Evolutionary conservation across 2,113 vertebrate species (phyloP), one percentile per base, ranked within the genome.

Genomic region (Macaca fascicularis): DNA sequence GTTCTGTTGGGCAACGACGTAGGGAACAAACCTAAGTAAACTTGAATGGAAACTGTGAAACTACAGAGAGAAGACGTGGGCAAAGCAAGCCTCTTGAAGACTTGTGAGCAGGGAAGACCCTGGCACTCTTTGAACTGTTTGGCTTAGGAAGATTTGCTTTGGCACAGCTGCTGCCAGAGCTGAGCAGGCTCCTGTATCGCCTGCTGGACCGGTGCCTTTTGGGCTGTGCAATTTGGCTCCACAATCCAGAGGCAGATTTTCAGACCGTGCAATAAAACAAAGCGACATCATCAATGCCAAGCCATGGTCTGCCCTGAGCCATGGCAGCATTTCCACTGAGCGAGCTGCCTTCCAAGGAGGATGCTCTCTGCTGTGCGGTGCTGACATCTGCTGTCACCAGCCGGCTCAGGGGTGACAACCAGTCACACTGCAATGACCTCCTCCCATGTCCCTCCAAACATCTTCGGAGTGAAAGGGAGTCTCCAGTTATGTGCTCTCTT

Each of bases 361-460:
- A 50, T 48, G 81, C 80, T 85, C 83, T 90, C 92, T 95, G 38
- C 92, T 59, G n/a, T 64, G 88, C 25, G 20, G 57, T 48, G 48
- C 89, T 96, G 95, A 59, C 90, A 95, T 96, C 96, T 95, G 95
- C 97, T 97, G 93, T 97, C 96, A 91, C 69, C 88, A 20, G 89
- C 86, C n/a, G 50, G 96, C 92, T 97, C 92, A 48, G 69, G 91
- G 97, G 90, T 87, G 85, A 98, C 95, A 97, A 40, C 55, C 78
- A 87, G 89, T 94, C 96, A 89, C 85, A 94, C 75, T 78, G 35
- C 64, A 32, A 27, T 94, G 95, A 0, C 88, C 98, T 97, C 89
- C 79, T 82, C 61, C 90, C 45, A 0, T 84, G 38, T 45, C 92
- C 93, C 88, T n/a, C 1, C 1, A 74, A 92, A 94, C 87, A 57